These are phyloP conservation scores for Gallinago jamesoni DNA, from an alignment of 2,113 vertebrate genomes.

Conservation along the genomic window DNA sequence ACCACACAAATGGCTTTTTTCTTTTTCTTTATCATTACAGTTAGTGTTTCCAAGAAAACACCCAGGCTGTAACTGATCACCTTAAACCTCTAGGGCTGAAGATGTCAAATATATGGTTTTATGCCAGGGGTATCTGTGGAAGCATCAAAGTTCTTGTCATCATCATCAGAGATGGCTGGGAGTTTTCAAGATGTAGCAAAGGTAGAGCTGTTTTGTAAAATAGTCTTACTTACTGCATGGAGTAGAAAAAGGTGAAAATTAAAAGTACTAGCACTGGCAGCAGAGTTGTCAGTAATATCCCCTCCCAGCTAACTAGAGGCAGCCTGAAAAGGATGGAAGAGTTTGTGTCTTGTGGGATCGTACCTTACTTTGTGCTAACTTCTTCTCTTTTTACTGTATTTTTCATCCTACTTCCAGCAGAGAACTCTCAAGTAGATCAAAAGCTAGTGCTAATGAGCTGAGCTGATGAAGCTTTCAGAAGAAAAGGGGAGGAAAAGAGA, in stretches of 20 bases:
- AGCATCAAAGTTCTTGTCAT: neutral
- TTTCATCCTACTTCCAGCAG: neutral
- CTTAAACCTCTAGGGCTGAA: neutral
- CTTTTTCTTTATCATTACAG: neutral
- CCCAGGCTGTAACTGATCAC: neutral
- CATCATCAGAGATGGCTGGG: neutral
- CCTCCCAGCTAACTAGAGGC: neutral
- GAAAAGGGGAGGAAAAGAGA: neutral
- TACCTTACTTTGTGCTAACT: neutral
- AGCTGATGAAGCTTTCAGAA: neutral
- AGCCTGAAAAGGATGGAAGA: neutral
- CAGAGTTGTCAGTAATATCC: neutral
- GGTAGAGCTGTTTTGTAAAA: neutral
- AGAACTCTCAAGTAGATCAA: neutral
- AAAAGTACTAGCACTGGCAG: neutral
- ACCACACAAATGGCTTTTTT: neutral
- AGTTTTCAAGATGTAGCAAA: neutral
- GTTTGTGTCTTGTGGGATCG: neutral
- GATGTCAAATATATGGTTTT: neutral
- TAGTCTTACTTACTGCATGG: neutral
- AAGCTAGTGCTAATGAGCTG: neutral
- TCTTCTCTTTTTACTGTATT: neutral
- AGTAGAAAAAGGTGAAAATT: neutral
- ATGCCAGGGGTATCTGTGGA: neutral
- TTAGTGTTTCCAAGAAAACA: constrained; percentile 1